Conservation (phyloP, 2,888 invertebrate species). For the Eupelmus urozonus region DNA sequence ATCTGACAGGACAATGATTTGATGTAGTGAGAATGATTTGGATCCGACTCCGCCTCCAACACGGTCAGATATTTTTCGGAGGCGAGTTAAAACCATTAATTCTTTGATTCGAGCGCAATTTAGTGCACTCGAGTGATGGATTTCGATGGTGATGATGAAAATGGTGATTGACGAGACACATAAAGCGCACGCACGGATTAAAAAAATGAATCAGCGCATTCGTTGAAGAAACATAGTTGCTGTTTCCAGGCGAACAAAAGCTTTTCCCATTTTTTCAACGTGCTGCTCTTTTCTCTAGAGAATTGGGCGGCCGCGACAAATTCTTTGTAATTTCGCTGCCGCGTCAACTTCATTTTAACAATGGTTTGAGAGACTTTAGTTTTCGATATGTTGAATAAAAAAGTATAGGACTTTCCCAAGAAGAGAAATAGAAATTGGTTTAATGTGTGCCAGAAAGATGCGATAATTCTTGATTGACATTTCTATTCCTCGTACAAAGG, state of each 20-base stretch:
- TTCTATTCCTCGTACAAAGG: background rate
- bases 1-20: too few species aligned
- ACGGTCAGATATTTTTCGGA: slow-evolving; percentile 44
- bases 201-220: too few species aligned
- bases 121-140: background rate
- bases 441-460: background rate
- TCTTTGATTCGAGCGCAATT: background rate
- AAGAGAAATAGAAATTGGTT: too few species aligned
- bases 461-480: background rate
- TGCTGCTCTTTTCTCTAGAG: slow-evolving; percentile 2
- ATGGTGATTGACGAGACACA: slow-evolving; percentile 16
- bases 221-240: background rate
- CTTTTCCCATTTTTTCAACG: background rate
- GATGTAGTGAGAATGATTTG: background rate
- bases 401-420: too few species aligned
- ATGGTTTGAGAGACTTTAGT: background rate
- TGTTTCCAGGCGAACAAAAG: background rate
- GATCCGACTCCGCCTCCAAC: slow-evolving; percentile 47
- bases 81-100: slow-evolving; percentile 26
- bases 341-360: background rate
- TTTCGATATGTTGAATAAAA: background rate
- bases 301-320: slow-evolving; percentile 37
- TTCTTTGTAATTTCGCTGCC: slow-evolving; percentile 40
- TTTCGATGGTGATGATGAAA: background rate
- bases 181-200: background rate